A percentile compares a stretch with the other conserved stretches of the same genome.
phyloP scores from a whole-genome alignment of 2,113 vertebrate species.

The Calidris pugnax region DNA sequence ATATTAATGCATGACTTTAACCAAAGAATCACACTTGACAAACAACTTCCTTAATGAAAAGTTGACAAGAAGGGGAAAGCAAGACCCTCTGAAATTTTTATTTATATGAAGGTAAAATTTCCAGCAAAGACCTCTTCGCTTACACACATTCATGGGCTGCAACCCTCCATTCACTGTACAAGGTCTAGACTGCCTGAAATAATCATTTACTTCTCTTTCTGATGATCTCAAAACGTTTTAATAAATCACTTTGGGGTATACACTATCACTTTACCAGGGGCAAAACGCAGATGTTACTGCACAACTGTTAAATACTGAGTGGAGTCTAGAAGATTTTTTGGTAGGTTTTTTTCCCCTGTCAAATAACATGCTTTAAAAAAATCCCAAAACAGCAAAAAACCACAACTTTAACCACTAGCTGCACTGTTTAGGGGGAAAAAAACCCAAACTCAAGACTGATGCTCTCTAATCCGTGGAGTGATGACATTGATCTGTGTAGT shows the following conservation, averaged over 20 bases:
- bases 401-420: neutral
- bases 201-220: neutral
- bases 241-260: neutral
- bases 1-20: neutral
- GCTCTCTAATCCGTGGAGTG: neutral
- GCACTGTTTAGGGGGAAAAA: neutral
- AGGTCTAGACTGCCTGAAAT: neutral
- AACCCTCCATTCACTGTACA: neutral
- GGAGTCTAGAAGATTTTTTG: neutral
- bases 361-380: neutral
- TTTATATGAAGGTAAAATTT: neutral
- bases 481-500: neutral
- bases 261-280: neutral
- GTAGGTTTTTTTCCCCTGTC: neutral
- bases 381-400: neutral
- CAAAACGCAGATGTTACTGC: neutral
- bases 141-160: neutral
- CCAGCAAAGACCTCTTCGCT: neutral
- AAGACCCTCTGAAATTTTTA: neutral
- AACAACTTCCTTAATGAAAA: neutral
- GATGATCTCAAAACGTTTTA: neutral
- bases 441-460: neutral
- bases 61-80: neutral
- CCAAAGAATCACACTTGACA: neutral
- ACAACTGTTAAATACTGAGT: neutral